Evolutionary conservation across 2,888 invertebrate genomes (phyloP), one percentile per base, ranked within the genome.

Genomic region (Sturmia bella): DNA sequence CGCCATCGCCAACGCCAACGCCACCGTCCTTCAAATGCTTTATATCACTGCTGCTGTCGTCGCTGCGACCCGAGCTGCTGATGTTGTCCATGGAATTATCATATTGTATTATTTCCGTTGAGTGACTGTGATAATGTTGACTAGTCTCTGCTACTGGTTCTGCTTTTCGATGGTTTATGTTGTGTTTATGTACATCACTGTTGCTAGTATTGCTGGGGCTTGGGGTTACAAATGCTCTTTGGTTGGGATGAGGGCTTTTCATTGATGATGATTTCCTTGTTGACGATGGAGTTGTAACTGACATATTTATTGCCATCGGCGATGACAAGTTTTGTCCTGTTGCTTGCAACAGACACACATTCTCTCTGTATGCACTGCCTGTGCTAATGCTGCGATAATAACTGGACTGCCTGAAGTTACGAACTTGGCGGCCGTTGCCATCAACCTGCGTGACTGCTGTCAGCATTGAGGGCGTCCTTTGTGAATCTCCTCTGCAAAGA

Each of bases 391-490:
- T 88, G 57, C 90, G 87, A 74, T 88, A 88, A 72, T 88, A 90
- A 74, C 89, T 90, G 52, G 89, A 85, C 72, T 90, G 90, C 3
- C 90, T 88, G 64, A 86, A 89, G 9, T 87, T 86, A 17, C 91
- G 86, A 70, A 89, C 85, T 64, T 89, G 88, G 1, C 91, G 85
- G 4, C 87, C 88, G 72, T 86, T 87, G 13, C 85, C 87, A 74
- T 91, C 90, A 68, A 91, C 86, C 83, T 90, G 91, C 11, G 91
- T 91, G n/a, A 91, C 89, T 12, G 89, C 90, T 17, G 90, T 91
- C 85, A 89, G 85, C 87, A 90, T 87, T n/a, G 91, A 90, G 1
- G 89, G 90, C 11, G 90, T 91, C 74, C 91, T 87, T 83, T 90
- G 90, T 1, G 91, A 90, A 84, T 91, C 91, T 50, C 90, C 89